Evolutionary conservation across 2,113 vertebrate species (phyloP), one percentile per base, ranked within the genome.

Genomic region (Hydrolagus affinis): DNA sequence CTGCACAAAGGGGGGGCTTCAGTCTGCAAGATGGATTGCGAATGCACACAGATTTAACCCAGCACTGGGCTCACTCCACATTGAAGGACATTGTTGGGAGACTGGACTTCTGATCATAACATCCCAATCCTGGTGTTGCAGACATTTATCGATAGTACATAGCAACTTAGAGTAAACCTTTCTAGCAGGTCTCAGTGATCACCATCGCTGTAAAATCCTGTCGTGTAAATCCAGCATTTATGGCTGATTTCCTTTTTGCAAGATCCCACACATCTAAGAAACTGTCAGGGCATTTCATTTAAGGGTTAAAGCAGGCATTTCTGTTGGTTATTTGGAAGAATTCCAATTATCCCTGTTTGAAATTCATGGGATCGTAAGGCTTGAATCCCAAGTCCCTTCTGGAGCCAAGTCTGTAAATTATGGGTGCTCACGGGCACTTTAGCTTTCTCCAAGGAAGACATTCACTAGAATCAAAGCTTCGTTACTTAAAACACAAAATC

Each of bases 281-380:
- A 83, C 64, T 30, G 17, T 3, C 21, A 19, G 2, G 66, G 78
- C 11, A 32, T 64, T 28, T 83, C 60, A 68, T 19, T 21, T 30
- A 83, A 83, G 60, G 14, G 62, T 83, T 83, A 83, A 32, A 44
- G 59, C 28, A 68, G 23, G 78, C 62, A 32, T 21, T 8, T 32
- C 62, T 28, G 15, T 15, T 83, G 78, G 32, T 83, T 32, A 64
- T 66, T 83, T 83, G 78, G 60, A 83, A 83, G 59, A 83, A 80
- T 64, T 80, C 76, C 76, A 80, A 60, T 80, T 28, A 66, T 66
- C 25, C 23, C 62, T 83, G 8, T 83, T 83, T 83, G 78, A 32
- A 83, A 83, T 83, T 83, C 25, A 66, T 83, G 78, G 76, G 78
- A 83, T 83, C 62, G 30, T 62, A 83, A 83, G 60, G 66, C 66